Percentiles rank a stretch among this genome's conserved stretches.
phyloP scores from a whole-genome alignment of 2,797 vertebrate genomes.

The Rhabdophis nuchalis region DNA sequence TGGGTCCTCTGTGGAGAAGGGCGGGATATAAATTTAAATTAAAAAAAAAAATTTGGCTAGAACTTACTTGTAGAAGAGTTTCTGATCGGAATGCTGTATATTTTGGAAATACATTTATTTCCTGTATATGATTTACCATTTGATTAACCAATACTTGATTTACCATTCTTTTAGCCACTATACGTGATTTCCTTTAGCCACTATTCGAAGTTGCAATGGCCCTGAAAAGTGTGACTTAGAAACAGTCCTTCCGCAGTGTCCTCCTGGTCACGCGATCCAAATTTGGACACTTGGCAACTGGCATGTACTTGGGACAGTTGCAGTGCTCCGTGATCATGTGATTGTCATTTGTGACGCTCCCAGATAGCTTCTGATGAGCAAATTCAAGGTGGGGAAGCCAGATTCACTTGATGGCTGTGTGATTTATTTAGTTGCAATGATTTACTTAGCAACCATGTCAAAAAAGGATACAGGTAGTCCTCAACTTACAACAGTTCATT shows the following conservation, averaged over 20 bases:
- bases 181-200: background rate
- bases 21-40: too few species aligned
- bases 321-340: background rate
- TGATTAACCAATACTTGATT: background rate
- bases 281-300: background rate
- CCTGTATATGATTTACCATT: background rate
- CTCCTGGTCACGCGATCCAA: background rate
- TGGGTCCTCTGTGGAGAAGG: too few species aligned
- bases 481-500: background rate
- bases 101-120: background rate
- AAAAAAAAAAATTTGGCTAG: too few species aligned
- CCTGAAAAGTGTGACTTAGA: background rate
- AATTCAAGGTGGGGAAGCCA: background rate
- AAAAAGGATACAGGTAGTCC: background rate
- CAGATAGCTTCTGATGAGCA: background rate
- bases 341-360: background rate
- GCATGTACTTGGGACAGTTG: background rate
- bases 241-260: background rate
- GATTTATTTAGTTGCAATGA: background rate
- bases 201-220: background rate
- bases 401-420: background rate
- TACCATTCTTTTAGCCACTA: background rate
- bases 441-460: background rate
- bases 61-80: background rate
- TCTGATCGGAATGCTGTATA: background rate